A percentile compares a stretch with the other conserved stretches of the same genome.
Evolutionary conservation across 2,888 invertebrate genomes (phyloP).

Genomic region (Scaptomyza polygonia): DNA sequence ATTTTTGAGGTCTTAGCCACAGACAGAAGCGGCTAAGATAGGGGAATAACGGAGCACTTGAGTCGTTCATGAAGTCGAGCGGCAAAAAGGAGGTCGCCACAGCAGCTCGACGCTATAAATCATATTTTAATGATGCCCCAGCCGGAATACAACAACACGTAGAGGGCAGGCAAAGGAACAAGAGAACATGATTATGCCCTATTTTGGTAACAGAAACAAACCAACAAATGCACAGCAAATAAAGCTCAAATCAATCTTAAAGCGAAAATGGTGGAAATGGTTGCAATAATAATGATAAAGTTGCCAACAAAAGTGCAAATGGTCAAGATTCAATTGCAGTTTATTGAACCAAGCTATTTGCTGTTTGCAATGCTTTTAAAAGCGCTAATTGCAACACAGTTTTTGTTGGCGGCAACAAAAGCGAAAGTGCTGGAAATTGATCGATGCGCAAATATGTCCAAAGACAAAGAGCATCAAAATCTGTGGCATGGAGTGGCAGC

Average conservation of each 20-base stretch:
- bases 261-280: constrained; percentile 25
- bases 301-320: constrained; percentile 13
- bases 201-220: constrained; percentile 36
- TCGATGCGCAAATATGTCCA: constrained; percentile 61
- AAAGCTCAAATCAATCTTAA: constrained; percentile 63
- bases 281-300: constrained; percentile 40
- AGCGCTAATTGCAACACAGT: constrained; percentile 63
- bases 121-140: constrained; percentile 79
- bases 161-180: not conserved
- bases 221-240: constrained; percentile 36
- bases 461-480: constrained; percentile 35
- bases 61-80: constrained; percentile 52
- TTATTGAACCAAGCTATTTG: constrained; percentile 59
- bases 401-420: constrained; percentile 19
- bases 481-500: constrained; percentile 27
- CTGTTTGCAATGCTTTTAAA: constrained; percentile 66
- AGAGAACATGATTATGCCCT: constrained; percentile 58
- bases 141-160: constrained; percentile 48
- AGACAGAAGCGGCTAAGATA: constrained; percentile 4
- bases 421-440: constrained; percentile 74
- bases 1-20: constrained; percentile 41
- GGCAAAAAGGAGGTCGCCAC: constrained; percentile 36
- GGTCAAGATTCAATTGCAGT: constrained; percentile 64
- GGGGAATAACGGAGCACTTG: constrained; percentile 30
- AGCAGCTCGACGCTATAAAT: constrained; percentile 61